These are phyloP conservation scores for Panthera uncia DNA, from an alignment of 2,113 vertebrate species.

Conservation along the genomic window DNA sequence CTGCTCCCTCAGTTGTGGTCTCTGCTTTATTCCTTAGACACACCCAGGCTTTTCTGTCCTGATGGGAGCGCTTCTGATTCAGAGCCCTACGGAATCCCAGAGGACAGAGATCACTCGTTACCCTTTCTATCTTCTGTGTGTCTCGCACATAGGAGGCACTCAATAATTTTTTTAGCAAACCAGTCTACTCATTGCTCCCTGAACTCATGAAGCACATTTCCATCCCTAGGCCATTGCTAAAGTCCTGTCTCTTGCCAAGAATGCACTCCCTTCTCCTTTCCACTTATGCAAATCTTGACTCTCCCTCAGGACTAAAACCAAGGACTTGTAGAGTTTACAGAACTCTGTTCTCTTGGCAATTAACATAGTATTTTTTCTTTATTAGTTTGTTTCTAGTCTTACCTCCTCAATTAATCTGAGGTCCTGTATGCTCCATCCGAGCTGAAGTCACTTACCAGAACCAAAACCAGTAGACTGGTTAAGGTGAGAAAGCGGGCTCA, in stretches of 20 bases:
- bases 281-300: conserved; percentile 45
- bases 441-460: not conserved
- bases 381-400: not conserved
- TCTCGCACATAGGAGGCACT: not conserved
- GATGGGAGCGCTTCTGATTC: not conserved
- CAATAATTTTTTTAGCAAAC: conserved; percentile 43
- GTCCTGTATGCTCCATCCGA: not conserved
- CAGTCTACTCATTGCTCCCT: not conserved
- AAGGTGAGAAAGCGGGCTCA: not conserved
- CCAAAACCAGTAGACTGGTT: not conserved
- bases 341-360: not conserved
- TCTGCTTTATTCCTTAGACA: not conserved
- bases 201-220: conserved; percentile 17
- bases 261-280: conserved; percentile 36
- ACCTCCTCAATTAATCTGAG: not conserved
- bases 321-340: conserved; percentile 28
- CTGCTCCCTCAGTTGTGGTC: not conserved
- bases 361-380: not conserved
- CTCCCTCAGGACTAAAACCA: not conserved
- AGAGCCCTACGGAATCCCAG: not conserved
- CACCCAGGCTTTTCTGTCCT: not conserved
- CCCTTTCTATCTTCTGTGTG: not conserved
- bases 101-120: not conserved
- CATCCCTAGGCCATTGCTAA: not conserved
- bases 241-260: conserved; percentile 26